These are phyloP conservation scores for Napeogenes sylphis DNA, from an alignment of 2,888 invertebrate genomes.

Conservation along the genomic window DNA sequence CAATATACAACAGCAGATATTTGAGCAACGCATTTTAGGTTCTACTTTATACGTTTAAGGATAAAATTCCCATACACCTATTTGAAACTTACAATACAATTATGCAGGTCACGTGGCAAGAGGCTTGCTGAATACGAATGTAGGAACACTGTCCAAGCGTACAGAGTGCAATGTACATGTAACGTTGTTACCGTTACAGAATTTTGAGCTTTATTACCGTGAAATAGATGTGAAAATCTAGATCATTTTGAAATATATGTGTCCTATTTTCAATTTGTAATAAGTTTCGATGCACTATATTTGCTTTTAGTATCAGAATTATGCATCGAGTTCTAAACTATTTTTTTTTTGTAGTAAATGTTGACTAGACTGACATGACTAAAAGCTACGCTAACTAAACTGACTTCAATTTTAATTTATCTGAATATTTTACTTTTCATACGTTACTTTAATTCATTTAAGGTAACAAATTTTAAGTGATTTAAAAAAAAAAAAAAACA, in stretches of 20 bases:
- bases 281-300: slow-evolving; percentile 21
- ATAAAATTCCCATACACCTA: slow-evolving; percentile 8
- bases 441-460: no score
- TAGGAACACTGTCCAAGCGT: slow-evolving; percentile 25
- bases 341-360: background rate
- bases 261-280: slow-evolving; percentile 2
- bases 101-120: slow-evolving; percentile 39
- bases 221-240: no score
- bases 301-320: slow-evolving; percentile 21
- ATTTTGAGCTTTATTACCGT: slow-evolving; percentile 13
- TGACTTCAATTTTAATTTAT: background rate
- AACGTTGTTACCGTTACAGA: slow-evolving; percentile 3
- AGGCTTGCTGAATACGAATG: slow-evolving; percentile 38
- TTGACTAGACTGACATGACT: no score
- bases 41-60: background rate
- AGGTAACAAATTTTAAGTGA: no score
- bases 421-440: no score
- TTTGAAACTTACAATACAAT: slow-evolving; percentile 24
- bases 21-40: slow-evolving; percentile 2
- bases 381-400: background rate
- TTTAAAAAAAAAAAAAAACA: no score
- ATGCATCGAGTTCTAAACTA: slow-evolving; percentile 18
- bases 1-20: slow-evolving; percentile 20
- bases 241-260: no score
- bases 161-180: slow-evolving; percentile 17